A percentile compares a stretch with the other conserved stretches of the same genome.
These are phyloP conservation scores for Xenentodon cancila DNA, from an alignment of 2,797 vertebrate species.

Conservation along the genomic window DNA sequence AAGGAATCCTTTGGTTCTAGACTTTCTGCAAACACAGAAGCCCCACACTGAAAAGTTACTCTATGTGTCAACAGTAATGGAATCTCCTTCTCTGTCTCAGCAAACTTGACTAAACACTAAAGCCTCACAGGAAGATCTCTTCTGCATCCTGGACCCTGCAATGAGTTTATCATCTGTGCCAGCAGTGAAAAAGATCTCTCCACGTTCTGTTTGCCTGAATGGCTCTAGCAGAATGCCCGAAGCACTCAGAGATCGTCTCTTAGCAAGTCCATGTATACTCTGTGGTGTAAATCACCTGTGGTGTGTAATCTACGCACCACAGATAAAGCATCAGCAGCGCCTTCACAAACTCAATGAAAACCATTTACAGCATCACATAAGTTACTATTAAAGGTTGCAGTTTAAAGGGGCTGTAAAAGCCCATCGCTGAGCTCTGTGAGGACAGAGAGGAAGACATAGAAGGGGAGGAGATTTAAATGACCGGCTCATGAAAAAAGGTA, in stretches of 20 bases:
- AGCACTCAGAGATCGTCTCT: slow-evolving; percentile 33
- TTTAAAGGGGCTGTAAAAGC: slow-evolving; percentile 21
- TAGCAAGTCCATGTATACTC: slow-evolving; percentile 25
- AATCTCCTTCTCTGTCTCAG: slow-evolving; percentile 66
- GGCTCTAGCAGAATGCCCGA: slow-evolving; percentile 36
- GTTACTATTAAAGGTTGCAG: slow-evolving; percentile 11
- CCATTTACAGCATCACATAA: slow-evolving; percentile 38
- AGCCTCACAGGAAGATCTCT: slow-evolving; percentile 53
- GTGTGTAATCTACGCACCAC: slow-evolving; percentile 37
- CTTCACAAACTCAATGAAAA: neutral
- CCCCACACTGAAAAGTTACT: slow-evolving; percentile 77
- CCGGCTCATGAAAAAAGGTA: slow-evolving; percentile 77
- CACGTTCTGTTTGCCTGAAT: slow-evolving; percentile 58
- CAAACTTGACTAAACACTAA: slow-evolving; percentile 51
- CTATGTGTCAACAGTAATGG: slow-evolving; percentile 74
- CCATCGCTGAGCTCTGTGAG: slow-evolving; percentile 28
- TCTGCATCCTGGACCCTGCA: slow-evolving; percentile 36
- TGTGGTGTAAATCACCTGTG: slow-evolving; percentile 56
- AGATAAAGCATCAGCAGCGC: slow-evolving; percentile 41
- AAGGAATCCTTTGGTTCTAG: slow-evolving; percentile 80
- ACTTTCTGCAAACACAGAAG: slow-evolving; percentile 81
- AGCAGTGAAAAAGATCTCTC: slow-evolving; percentile 38
- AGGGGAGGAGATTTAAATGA: slow-evolving; percentile 83
- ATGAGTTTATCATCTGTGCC: slow-evolving; percentile 42
- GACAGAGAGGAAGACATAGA: slow-evolving; percentile 55